Evolutionary conservation across 2,797 vertebrate species (phyloP).

Genomic region (Rhincodon typus): DNA sequence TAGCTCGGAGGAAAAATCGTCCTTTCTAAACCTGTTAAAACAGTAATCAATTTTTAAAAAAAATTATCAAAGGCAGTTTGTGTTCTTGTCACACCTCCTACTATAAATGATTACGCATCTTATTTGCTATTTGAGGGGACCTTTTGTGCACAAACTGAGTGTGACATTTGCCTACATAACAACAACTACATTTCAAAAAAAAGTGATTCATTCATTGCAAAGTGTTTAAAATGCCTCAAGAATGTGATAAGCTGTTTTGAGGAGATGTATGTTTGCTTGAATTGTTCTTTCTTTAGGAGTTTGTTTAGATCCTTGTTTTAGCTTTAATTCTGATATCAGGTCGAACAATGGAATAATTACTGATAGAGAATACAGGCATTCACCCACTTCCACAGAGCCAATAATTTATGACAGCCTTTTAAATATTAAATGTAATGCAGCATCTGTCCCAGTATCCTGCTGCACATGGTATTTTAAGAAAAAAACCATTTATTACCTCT

Average conservation of each 20-base stretch:
- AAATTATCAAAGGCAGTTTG: not conserved
- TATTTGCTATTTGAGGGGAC: not conserved
- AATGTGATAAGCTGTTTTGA: not conserved
- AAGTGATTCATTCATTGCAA: not conserved
- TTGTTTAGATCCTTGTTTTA: no score
- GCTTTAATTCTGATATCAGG: not conserved
- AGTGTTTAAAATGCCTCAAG: not conserved
- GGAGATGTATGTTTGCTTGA: no score
- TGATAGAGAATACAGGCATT: not conserved
- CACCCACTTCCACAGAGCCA: not conserved
- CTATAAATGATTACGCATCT: not conserved
- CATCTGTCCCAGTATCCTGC: not conserved
- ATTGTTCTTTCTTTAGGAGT: no score
- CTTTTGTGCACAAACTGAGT: not conserved
- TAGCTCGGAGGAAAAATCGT: not conserved
- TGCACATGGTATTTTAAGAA: not conserved
- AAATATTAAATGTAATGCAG: conserved; percentile 23
- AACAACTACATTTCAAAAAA: not conserved
- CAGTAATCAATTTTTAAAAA: not conserved
- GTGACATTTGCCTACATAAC: not conserved
- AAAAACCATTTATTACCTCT: not conserved
- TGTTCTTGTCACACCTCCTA: not conserved
- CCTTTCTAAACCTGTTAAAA: not conserved
- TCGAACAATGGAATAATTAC: conserved; percentile 11
- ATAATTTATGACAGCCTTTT: not conserved